These are phyloP conservation scores for Himalopsyche kuldschensis DNA, from an alignment of 2,888 invertebrate species.

Conservation along the genomic window DNA sequence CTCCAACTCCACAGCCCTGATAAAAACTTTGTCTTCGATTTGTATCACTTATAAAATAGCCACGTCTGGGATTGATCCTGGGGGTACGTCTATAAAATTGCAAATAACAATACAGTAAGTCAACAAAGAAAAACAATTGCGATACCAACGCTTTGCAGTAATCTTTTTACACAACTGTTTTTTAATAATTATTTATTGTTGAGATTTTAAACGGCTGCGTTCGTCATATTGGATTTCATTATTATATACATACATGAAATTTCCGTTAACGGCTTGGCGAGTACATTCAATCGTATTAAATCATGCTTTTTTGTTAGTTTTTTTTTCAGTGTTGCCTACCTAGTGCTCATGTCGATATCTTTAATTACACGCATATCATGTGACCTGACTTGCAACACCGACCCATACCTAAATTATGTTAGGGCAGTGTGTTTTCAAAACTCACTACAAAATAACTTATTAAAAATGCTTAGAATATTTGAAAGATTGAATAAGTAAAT, in stretches of 20 bases:
- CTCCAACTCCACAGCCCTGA: too few species aligned
- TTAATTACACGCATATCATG: constrained; percentile 20
- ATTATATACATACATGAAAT: not conserved
- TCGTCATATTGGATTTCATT: not conserved
- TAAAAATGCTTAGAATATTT: too few species aligned
- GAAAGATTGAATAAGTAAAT: too few species aligned
- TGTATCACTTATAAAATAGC: too few species aligned
- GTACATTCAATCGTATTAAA: not conserved
- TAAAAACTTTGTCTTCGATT: too few species aligned
- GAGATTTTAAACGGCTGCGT: not conserved
- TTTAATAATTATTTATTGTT: not conserved
- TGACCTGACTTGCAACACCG: not conserved
- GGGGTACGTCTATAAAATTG: too few species aligned
- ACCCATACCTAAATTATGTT: not conserved
- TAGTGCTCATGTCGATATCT: constrained; percentile 4
- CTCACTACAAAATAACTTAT: too few species aligned
- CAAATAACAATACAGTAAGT: too few species aligned
- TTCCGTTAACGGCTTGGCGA: not conserved
- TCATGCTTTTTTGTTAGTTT: not conserved
- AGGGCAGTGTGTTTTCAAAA: not conserved
- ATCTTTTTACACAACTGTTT: not conserved
- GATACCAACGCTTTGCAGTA: too few species aligned
- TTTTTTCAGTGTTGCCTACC: not conserved
- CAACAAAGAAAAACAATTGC: too few species aligned
- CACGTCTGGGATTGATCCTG: too few species aligned